Evolutionary conservation across 64 coral and sea anemone species (phyloP), one percentile per base, ranked within the genome.

Genomic region (Acropora tenuis): DNA sequence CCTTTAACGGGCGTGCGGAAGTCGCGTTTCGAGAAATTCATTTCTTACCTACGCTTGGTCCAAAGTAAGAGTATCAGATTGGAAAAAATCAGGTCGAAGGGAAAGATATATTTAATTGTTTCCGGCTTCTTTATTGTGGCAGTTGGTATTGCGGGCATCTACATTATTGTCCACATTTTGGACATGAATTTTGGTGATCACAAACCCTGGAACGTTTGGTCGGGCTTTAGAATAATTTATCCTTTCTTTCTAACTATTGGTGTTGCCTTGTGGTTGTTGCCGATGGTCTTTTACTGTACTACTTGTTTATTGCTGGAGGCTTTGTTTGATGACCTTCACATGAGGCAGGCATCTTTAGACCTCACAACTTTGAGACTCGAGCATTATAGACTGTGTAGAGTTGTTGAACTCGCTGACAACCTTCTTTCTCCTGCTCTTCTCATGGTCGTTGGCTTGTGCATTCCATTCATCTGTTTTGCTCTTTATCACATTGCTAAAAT

Each of bases 181-280:
- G 2, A 4, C 3, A 10, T 50, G 0, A 85, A 66, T 6, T 6
- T 50, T 3, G 82, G 43, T n/a, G 8, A 1, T 0, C 3, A 19
- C n/a, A 71, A 72, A 30, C 82, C 82, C 3, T 85, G 82, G 82
- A 4, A 48, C 72, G 43, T 5, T 20, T 85, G 82, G 82, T n/a
- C 20, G 72, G 82, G 61, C 5, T 71, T 85, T 71, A 69, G 65
- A 67, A 72, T 85, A 78, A 78, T 45, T 6, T 4, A 1, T 47
- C 4, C 50, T 0, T 6, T 49, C 8, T 72, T 72, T 48, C 2
- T 49, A 6, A 10, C 48, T 8, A 48, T 69, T 71, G 82, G 82
- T 4, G n/a, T 6, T 18, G 82, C 61, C 47, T 44, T 71, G 8
- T 85, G 82, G 82, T 69, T 85, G 44, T 65, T 85, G 7, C 82